Percentiles rank a stretch among this genome's conserved stretches.
phyloP scores from a whole-genome alignment of 2,888 invertebrate species.

The Pristionchus fissidentatus region DNA sequence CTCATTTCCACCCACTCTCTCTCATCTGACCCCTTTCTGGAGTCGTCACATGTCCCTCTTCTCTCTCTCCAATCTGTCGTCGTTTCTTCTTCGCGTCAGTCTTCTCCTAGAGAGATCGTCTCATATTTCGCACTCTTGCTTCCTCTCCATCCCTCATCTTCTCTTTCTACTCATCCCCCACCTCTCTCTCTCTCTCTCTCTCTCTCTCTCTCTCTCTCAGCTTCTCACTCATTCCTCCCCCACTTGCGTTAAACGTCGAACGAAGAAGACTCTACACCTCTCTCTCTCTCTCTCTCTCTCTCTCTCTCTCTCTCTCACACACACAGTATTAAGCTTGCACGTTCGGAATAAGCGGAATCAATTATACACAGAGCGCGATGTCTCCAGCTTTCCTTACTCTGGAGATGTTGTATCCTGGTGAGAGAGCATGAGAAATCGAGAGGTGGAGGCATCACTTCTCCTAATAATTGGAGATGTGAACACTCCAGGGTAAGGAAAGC shows the following conservation, averaged over 20 bases:
- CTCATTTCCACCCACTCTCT: conserved; percentile 1
- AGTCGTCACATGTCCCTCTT: conserved; percentile 49
- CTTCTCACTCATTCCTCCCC: conserved; percentile 38
- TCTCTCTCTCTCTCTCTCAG: conserved; percentile 33
- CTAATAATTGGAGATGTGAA: too few relatives aligned
- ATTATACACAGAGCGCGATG: too few relatives aligned
- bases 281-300: conserved; percentile 9
- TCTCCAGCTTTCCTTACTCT: too few relatives aligned
- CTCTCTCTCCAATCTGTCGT: conserved; percentile 48
- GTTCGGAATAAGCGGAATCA: too few relatives aligned
- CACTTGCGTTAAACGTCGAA: too few relatives aligned
- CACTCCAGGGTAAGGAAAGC: too few relatives aligned
- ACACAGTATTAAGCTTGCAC: too few relatives aligned
- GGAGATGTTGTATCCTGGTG: too few relatives aligned
- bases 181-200: conserved; percentile 36
- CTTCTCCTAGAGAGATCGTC: conserved; percentile 47
- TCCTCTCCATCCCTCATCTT: conserved; percentile 46
- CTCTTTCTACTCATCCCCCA: conserved; percentile 42
- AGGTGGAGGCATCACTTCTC: too few relatives aligned
- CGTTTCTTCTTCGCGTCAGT: conserved; percentile 53
- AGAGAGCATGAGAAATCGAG: too few relatives aligned
- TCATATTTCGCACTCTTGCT: conserved; percentile 40
- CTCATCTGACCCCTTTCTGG: conserved; percentile 28
- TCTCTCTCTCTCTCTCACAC: too few relatives aligned
- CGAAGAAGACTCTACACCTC: too few relatives aligned